Conservation (phyloP, 92 coral and sea anemone species). For the Diadumene lineata region DNA sequence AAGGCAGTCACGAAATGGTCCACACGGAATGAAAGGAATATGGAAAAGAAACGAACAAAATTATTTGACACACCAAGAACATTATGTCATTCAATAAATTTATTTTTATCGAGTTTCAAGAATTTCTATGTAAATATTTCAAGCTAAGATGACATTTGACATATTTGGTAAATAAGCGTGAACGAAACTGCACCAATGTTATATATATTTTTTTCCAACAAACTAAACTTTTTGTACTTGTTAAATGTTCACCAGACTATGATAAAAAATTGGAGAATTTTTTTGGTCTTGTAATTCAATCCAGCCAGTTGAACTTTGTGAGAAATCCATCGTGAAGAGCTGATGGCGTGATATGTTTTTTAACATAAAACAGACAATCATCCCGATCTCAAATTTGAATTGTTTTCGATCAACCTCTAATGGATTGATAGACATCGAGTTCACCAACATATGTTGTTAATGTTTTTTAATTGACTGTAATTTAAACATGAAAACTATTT, state of each 20-base stretch:
- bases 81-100: no score
- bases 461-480: neutral
- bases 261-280: neutral
- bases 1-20: constrained; percentile 3
- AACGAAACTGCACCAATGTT: no score
- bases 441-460: neutral
- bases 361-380: neutral
- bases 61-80: neutral
- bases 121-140: neutral
- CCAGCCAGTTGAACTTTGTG: neutral
- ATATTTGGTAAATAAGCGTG: neutral
- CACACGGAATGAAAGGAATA: neutral
- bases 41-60: neutral
- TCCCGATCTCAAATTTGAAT: neutral
- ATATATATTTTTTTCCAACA: neutral
- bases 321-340: neutral
- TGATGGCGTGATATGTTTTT: neutral
- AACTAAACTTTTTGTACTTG: neutral
- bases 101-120: neutral
- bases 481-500: neutral
- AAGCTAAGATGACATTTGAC: neutral
- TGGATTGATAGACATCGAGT: neutral
- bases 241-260: neutral
- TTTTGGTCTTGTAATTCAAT: neutral
- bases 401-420: neutral